Evolutionary conservation across 2,113 vertebrate genomes (phyloP).

Genomic region (Psittacula cyanocephala): DNA sequence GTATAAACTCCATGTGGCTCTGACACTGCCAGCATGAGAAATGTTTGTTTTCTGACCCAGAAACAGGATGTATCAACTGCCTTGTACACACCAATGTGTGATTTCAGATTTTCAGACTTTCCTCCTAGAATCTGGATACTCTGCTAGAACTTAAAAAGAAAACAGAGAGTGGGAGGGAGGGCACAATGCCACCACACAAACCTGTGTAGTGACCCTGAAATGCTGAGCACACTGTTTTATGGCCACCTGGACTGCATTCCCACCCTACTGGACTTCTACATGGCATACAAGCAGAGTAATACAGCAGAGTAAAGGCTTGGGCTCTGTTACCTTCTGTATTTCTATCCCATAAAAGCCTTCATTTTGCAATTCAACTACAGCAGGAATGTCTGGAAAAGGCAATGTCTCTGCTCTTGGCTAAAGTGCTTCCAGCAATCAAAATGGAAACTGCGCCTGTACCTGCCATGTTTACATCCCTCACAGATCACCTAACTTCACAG

Average conservation of each 20-base stretch:
- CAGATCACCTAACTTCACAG: accelerated
- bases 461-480: background rate
- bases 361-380: background rate
- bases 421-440: background rate
- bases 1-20: accelerated
- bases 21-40: background rate
- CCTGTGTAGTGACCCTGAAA: background rate
- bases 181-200: background rate
- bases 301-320: background rate
- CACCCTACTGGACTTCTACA: background rate
- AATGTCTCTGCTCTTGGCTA: background rate
- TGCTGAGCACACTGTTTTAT: accelerated
- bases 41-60: background rate
- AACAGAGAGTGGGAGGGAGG: background rate
- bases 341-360: background rate
- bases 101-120: background rate
- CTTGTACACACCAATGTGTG: accelerated
- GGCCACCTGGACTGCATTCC: background rate
- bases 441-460: background rate
- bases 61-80: accelerated
- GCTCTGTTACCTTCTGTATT: background rate
- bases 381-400: background rate
- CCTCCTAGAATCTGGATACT: background rate
- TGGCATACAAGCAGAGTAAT: background rate
- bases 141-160: background rate